Conservation (phyloP, 2,888 invertebrate species). For the Serripes groenlandicus region DNA sequence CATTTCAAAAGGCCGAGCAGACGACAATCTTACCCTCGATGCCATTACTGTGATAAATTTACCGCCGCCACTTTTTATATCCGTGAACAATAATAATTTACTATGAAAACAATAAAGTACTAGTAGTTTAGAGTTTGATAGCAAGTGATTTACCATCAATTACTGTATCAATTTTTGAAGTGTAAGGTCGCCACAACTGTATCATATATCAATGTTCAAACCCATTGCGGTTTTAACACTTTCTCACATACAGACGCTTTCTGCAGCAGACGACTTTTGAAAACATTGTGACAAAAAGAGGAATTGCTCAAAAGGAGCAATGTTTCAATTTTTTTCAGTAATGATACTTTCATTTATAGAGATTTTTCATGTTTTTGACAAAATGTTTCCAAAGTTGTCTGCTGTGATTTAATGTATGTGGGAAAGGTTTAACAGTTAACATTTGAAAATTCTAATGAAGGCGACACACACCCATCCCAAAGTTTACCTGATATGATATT, state of each 20-base stretch:
- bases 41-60: conserved; percentile 6
- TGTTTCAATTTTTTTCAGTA: too few relatives aligned
- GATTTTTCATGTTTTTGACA: background rate
- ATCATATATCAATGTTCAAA: conserved; percentile 20
- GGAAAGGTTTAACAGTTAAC: too few relatives aligned
- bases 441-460: too few relatives aligned
- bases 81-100: background rate
- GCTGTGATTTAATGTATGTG: too few relatives aligned
- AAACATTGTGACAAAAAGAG: background rate
- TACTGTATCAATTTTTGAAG: conserved; percentile 12
- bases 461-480: too few relatives aligned
- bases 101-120: background rate
- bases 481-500: too few relatives aligned
- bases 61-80: conserved; percentile 3
- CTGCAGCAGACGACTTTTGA: background rate
- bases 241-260: background rate
- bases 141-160: background rate
- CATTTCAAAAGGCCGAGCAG: conserved; percentile 7
- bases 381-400: background rate
- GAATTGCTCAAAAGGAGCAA: background rate
- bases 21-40: background rate
- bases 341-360: too few relatives aligned
- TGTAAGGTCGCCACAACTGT: conserved; percentile 21
- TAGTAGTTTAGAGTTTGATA: background rate
- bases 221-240: background rate